phyloP scores from a whole-genome alignment of 2,113 vertebrate species.

The Elaphurus davidianus region DNA sequence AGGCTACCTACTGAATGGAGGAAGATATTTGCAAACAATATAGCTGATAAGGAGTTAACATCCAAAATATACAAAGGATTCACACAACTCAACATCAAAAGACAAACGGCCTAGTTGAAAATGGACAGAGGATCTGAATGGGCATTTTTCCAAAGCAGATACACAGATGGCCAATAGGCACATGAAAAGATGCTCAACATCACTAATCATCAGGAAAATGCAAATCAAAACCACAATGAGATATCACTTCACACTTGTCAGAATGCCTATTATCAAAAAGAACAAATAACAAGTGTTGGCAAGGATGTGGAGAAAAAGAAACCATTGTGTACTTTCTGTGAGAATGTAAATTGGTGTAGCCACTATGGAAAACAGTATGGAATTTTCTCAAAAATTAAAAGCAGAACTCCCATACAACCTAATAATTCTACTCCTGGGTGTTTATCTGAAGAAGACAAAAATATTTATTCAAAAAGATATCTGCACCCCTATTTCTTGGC shows the following conservation, averaged over 20 bases:
- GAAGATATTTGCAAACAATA: background rate
- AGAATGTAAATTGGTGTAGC: background rate
- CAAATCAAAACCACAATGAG: background rate
- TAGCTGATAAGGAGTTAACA: background rate
- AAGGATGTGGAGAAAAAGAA: background rate
- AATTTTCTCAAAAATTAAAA: background rate
- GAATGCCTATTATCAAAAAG: background rate
- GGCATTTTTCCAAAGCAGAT: background rate
- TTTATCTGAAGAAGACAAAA: background rate
- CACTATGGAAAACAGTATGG: background rate
- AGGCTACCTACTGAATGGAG: background rate
- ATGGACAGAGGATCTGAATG: background rate
- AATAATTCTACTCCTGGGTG: background rate
- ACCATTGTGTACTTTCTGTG: background rate
- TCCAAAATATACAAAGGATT: background rate
- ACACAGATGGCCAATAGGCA: background rate
- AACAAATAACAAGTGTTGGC: background rate
- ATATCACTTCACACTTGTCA: background rate
- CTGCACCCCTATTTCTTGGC: background rate
- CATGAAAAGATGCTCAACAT: background rate
- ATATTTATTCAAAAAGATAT: background rate
- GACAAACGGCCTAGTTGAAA: background rate
- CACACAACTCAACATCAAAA: background rate
- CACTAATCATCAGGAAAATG: background rate
- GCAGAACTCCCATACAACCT: background rate